Percentiles rank a stretch among this genome's conserved stretches.
These are phyloP conservation scores for Zosterops borbonicus DNA, from an alignment of 2,113 vertebrate species.

Conservation along the genomic window DNA sequence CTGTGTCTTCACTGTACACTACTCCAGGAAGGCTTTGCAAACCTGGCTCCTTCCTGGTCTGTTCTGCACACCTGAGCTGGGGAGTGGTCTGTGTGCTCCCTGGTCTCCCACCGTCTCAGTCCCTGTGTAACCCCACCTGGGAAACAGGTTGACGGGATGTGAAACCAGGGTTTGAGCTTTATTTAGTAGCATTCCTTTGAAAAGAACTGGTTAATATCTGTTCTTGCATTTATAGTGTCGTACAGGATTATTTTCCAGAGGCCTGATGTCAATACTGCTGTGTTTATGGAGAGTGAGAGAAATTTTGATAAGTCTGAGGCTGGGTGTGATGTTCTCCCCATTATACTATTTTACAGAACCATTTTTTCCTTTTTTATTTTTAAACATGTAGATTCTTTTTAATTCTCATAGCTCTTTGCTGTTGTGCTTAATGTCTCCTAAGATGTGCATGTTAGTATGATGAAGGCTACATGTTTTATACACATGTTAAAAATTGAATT, in stretches of 20 bases:
- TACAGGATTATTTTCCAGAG: not conserved
- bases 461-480: not conserved
- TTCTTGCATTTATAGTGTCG: not conserved
- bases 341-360: not conserved
- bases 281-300: not conserved
- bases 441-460: not conserved
- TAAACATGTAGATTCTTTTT: not conserved
- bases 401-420: not conserved
- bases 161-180: not conserved
- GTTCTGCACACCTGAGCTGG: fast-evolving
- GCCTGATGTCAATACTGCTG: not conserved
- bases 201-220: not conserved
- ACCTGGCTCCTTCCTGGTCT: not conserved
- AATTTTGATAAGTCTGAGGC: not conserved
- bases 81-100: not conserved
- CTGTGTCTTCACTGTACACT: fast-evolving
- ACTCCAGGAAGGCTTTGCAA: not conserved
- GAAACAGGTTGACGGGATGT: not conserved
- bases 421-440: not conserved
- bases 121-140: not conserved
- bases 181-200: not conserved
- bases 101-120: not conserved
- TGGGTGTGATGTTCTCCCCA: not conserved
- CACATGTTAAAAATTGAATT: not conserved
- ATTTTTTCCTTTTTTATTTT: not conserved